phyloP scores from a whole-genome alignment of 2,797 vertebrate genomes.

The Geotria australis region DNA sequence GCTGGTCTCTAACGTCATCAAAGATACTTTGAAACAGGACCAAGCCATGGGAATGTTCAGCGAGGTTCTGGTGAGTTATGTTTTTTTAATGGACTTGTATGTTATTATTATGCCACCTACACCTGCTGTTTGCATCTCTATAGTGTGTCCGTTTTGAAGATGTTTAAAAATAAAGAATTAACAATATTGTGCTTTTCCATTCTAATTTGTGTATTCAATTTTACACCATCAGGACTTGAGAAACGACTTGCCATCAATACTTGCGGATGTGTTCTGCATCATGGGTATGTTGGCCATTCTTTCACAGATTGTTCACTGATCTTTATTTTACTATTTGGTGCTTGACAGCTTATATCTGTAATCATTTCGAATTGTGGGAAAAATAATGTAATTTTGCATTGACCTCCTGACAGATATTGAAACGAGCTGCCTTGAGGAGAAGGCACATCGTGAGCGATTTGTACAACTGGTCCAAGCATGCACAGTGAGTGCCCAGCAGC shows the following conservation, averaged over 20 bases:
- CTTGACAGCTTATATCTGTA: neutral
- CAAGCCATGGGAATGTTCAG: constrained; percentile 44
- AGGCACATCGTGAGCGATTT: constrained; percentile 78
- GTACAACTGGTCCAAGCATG: constrained; percentile 75
- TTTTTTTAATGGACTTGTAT: constrained; percentile 1
- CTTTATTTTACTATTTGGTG: neutral
- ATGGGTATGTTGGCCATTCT: constrained; percentile 22
- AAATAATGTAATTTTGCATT: neutral
- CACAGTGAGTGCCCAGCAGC: constrained; percentile 34
- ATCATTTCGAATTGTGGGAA: constrained; percentile 1
- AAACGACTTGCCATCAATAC: constrained; percentile 79
- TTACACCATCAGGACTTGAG: constrained; percentile 32
- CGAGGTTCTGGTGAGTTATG: constrained; percentile 52
- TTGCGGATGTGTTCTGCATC: constrained; percentile 89
- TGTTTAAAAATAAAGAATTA: neutral
- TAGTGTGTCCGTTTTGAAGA: neutral
- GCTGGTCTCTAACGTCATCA: constrained; percentile 63
- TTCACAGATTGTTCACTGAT: too few species aligned
- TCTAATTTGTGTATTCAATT: neutral
- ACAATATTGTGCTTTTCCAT: neutral
- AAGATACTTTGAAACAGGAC: constrained; percentile 70
- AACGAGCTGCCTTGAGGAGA: constrained; percentile 86
- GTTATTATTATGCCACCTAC: constrained; percentile 4
- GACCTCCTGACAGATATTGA: constrained; percentile 45
- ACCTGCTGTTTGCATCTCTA: neutral